phyloP scores from a whole-genome alignment of 92 coral and sea anemone genomes.

The Zoanthus gigantus region DNA sequence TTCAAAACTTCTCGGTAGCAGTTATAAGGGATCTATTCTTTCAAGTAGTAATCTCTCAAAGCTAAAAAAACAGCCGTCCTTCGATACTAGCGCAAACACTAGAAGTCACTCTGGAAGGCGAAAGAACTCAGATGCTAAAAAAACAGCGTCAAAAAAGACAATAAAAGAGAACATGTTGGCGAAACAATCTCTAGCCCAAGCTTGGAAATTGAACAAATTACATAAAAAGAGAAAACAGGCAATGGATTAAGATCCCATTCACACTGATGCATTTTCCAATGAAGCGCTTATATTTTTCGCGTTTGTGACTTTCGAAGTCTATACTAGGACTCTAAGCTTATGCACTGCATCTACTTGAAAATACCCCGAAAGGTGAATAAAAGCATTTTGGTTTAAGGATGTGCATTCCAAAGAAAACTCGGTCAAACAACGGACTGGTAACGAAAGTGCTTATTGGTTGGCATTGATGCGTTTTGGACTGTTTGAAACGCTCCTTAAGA shows the following conservation, averaged over 20 bases:
- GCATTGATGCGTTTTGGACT: too few relatives aligned
- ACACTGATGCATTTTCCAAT: too few relatives aligned
- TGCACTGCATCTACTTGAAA: too few relatives aligned
- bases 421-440: too few relatives aligned
- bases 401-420: too few relatives aligned
- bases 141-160: not conserved
- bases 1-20: slow-evolving; percentile 21
- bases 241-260: not conserved
- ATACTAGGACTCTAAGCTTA: too few relatives aligned
- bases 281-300: too few relatives aligned
- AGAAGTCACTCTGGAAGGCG: slow-evolving; percentile 20
- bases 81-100: slow-evolving; percentile 15
- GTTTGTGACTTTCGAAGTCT: too few relatives aligned
- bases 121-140: not conserved
- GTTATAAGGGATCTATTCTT: slow-evolving; percentile 15
- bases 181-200: not conserved
- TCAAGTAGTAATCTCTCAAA: slow-evolving; percentile 44
- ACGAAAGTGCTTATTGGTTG: too few relatives aligned
- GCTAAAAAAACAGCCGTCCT: slow-evolving; percentile 6
- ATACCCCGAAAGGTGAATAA: too few relatives aligned
- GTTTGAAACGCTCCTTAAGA: too few relatives aligned
- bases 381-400: too few relatives aligned
- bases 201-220: not conserved
- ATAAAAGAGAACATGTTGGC: slow-evolving; percentile 11
- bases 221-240: not conserved